Percentiles rank a stretch among this genome's conserved stretches.
These are phyloP conservation scores for Heptranchias perlo DNA, from an alignment of 2,113 vertebrate genomes.

Conservation along the genomic window DNA sequence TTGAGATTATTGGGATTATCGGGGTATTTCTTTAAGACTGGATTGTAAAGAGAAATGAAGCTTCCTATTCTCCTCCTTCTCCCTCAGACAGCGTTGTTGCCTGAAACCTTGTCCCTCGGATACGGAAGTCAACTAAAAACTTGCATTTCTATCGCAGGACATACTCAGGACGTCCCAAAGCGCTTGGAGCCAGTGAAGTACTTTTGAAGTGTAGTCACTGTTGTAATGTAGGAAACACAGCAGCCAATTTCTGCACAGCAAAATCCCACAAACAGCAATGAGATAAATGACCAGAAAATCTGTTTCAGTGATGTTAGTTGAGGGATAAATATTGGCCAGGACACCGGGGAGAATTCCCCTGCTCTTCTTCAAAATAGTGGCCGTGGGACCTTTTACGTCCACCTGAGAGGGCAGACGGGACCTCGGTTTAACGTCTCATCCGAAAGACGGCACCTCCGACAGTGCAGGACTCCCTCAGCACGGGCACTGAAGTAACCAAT, in stretches of 20 bases:
- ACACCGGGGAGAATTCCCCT: background rate
- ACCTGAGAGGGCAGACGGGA: no score
- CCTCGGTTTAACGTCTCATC: no score
- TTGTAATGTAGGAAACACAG: background rate
- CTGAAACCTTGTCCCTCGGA: no score
- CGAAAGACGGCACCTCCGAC: background rate
- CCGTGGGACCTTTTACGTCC: background rate
- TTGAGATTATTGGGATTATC: no score
- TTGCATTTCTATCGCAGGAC: no score
- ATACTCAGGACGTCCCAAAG: background rate
- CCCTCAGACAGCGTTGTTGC: no score
- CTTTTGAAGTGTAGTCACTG: background rate
- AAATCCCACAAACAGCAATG: background rate
- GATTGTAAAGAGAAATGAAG: no score
- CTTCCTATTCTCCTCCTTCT: no score
- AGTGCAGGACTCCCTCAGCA: background rate
- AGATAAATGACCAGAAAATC: background rate
- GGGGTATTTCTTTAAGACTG: no score
- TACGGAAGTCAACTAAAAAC: no score
- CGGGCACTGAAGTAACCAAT: background rate
- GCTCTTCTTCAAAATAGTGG: background rate
- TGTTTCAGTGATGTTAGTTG: background rate
- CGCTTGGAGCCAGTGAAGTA: background rate
- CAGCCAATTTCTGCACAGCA: background rate
- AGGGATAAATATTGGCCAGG: background rate